Evolutionary conservation across 2,113 vertebrate species (phyloP), one percentile per base, ranked within the genome.

Genomic region (Centropristis striata): DNA sequence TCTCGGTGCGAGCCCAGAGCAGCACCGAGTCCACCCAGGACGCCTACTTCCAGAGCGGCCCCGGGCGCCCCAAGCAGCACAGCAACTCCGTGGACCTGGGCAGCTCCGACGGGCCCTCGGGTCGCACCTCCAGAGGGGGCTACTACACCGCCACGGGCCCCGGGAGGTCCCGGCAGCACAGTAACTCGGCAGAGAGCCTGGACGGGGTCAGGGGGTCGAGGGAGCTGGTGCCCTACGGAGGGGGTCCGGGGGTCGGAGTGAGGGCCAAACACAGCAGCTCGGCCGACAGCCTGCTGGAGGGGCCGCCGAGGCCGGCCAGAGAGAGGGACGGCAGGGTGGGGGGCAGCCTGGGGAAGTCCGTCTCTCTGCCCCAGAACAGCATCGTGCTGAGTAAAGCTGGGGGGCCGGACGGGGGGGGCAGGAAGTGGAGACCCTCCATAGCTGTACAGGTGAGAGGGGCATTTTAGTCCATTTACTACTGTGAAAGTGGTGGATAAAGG

Each of bases 1-100:
- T 99, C 85, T 98, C 97, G 0, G 96, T 99, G 90, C 97, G 97
- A 32, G 97, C 97, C 42, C 98, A 99, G 95, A 99, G 98, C 96
- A 99, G 98, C 95, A 99, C 97, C 0, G 98, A 99, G 91, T 99
- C 98, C 68, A 96, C 97, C 83, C 98, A 98, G 11, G 98, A 99
- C 65, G 96, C 95, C 79, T 99, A 98, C 96, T 93, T 97, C 87
- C 95, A 95, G 75, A 93, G 39, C 94, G 83, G 93, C 85, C 77
- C 92, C 0, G 93, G 94, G 23, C 95, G 95, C 83, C 90, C 96
- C 90, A 97, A 96, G 88, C 95, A 80, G 66, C 98, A 97, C 91
- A 98, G 97, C 94, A 98, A 97, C 93, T 99, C 98, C 0, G 95
- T 97, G 1, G 98, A 98, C 88, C 94, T 98, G 70, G 97, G 93